Evolutionary conservation across 2,797 vertebrate species (phyloP).

Genomic region (Eulemur mongoz): DNA sequence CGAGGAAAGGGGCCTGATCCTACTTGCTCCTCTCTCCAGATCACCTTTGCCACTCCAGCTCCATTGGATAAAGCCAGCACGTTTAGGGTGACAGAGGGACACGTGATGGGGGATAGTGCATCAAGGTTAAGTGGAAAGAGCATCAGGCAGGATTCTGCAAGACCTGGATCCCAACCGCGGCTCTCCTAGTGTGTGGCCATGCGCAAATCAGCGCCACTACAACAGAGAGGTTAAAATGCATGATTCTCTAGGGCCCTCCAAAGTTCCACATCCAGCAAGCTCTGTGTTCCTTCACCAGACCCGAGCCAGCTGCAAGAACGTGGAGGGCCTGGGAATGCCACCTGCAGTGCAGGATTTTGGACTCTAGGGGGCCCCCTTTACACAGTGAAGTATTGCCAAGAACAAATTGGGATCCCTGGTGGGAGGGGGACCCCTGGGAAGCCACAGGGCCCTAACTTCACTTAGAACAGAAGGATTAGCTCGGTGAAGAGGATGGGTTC

Average conservation of each 20-base stretch:
- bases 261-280: background rate
- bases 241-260: background rate
- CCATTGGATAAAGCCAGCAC: background rate
- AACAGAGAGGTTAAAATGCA: background rate
- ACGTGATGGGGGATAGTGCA: background rate
- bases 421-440: background rate
- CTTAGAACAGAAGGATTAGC: background rate
- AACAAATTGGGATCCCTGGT: background rate
- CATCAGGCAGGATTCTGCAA: background rate
- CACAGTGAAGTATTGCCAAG: background rate
- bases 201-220: background rate
- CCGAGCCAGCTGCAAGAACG: background rate
- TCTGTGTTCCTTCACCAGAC: background rate
- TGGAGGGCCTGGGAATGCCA: too few species aligned
- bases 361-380: conserved; percentile 63
- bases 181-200: background rate
- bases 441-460: background rate
- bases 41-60: background rate
- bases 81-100: background rate
- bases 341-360: conserved; percentile 9
- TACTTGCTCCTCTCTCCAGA: background rate
- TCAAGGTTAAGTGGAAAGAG: background rate
- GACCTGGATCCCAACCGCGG: background rate
- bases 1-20: background rate
- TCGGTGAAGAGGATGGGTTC: background rate